Conservation (phyloP, 2,797 vertebrate species). For the Takifugu rubripes region DNA sequence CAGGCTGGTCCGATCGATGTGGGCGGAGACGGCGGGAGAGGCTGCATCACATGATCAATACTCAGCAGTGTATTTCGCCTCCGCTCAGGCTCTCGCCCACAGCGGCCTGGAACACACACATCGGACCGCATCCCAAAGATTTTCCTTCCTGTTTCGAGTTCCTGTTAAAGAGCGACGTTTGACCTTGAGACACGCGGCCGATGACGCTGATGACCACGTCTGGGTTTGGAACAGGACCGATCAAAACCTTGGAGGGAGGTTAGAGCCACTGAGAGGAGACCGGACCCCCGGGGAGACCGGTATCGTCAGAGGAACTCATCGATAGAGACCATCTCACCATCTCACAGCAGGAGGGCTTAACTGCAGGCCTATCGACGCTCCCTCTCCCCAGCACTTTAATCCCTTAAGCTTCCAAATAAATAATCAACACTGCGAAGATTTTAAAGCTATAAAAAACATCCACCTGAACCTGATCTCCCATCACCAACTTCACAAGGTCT, state of each 20-base stretch:
- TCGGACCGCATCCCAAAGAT: conserved; percentile 1
- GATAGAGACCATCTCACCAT: conserved; percentile 57
- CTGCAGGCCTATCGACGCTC: conserved; percentile 49
- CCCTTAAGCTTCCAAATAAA: conserved; percentile 16
- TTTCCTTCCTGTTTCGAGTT: conserved; percentile 5
- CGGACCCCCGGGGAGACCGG: conserved; percentile 24
- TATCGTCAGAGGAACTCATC: conserved; percentile 54
- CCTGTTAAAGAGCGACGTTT: background rate
- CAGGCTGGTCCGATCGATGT: conserved; percentile 48
- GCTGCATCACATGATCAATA: conserved; percentile 64
- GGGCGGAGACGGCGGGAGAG: conserved; percentile 49
- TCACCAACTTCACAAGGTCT: no score
- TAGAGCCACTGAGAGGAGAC: background rate
- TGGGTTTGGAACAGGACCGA: background rate
- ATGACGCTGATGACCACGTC: background rate
- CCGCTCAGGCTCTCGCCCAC: conserved; percentile 33
- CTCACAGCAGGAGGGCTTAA: conserved; percentile 42
- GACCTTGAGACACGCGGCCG: background rate
- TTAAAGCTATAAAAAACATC: background rate
- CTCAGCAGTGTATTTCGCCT: conserved; percentile 53
- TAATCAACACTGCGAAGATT: conserved; percentile 12
- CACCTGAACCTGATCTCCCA: no score
- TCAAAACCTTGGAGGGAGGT: conserved; percentile 3
- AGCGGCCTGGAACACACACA: conserved; percentile 20
- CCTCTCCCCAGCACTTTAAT: conserved; percentile 36